Base-by-base conservation (phyloP, 2,888 invertebrate genomes). In the Thalpophila matura region DNA sequence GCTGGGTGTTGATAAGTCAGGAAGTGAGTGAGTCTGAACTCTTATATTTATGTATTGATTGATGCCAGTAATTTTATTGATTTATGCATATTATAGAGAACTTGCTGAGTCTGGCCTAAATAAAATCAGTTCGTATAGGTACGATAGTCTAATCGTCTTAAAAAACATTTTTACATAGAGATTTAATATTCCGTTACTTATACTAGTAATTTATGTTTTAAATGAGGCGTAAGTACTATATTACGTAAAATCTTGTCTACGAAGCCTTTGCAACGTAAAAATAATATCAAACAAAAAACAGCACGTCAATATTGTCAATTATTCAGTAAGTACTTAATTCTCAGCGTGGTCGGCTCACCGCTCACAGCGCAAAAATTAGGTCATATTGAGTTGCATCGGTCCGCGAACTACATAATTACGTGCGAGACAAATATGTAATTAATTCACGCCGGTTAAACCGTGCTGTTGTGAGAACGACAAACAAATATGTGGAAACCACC, bases 381-480 rank as follows among this genome's bases (percentile, higher is more conserved):
- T 86, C 88, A 85, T 83, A 88, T 86, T 81, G 81, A 88, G 86
- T 87, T 85, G 86, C 84, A 86, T 80, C 81, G 77, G 80, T 76
- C 83, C 83, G 74, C 76, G 80, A 77, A 53, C 82, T 82, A 83
- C 81, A 88, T 90, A 89, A 91, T 91, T 91, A 90, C 85, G 81
- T 78, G 79, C 43, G 65, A 78, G 70, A 85, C 86, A 89, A 89
- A 91, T 87, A 83, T 84, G 86, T 89, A 86, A 91, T 92, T 91
- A 91, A 91, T 91, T 90, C 86, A 87, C 85, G 75, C 82, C 77
- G 74, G 86, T 82, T 85, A 77, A 86, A 77, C 84, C 78, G 74
- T 77, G 18, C 33, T 49, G 37, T 24, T 26, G 37, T n/a, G 12
- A 29, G 46, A 49, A 82, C 81, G 75, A 74, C 74, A 83, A 87